Evolutionary conservation across 2,888 invertebrate genomes (phyloP).

Genomic region (Nymphalis c-album): DNA sequence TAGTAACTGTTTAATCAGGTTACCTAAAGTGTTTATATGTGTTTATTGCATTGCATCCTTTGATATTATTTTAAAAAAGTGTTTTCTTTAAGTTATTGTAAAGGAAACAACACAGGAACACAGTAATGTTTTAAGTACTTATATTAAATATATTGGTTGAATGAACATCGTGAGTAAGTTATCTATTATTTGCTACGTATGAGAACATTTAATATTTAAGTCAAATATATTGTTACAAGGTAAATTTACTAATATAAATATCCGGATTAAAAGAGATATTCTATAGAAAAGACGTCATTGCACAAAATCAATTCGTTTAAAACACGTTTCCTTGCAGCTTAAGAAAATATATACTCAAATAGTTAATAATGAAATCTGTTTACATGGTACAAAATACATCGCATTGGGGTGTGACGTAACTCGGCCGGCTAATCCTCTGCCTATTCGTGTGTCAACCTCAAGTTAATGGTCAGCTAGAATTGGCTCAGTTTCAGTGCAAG

Average conservation of each 20-base stretch:
- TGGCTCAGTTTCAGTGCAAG: slow-evolving; percentile 70
- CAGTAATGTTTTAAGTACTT: too few relatives aligned
- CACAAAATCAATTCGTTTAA: slow-evolving; percentile 38
- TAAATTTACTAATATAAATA: background rate
- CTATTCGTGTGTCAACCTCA: slow-evolving; percentile 70
- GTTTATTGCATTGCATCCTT: background rate
- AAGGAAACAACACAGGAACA: too few relatives aligned
- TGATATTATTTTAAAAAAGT: background rate
- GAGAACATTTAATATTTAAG: too few relatives aligned
- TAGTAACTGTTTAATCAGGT: background rate
- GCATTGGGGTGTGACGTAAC: slow-evolving; percentile 51
- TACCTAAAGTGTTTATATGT: background rate
- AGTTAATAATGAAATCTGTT: slow-evolving; percentile 1
- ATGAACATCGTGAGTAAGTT: too few relatives aligned
- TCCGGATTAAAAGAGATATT: slow-evolving; percentile 23
- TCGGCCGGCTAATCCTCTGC: slow-evolving; percentile 50
- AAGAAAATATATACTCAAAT: slow-evolving; percentile 3
- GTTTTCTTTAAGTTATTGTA: too few relatives aligned
- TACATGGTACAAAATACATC: slow-evolving; percentile 4
- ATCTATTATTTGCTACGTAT: too few relatives aligned
- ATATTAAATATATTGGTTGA: too few relatives aligned
- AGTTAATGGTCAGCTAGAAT: slow-evolving; percentile 62
- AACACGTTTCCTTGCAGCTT: slow-evolving; percentile 35
- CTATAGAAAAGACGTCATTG: slow-evolving; percentile 31
- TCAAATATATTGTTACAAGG: background rate